These are phyloP conservation scores for Pseudopodoces humilis DNA, from an alignment of 2,113 vertebrate species.

Conservation along the genomic window DNA sequence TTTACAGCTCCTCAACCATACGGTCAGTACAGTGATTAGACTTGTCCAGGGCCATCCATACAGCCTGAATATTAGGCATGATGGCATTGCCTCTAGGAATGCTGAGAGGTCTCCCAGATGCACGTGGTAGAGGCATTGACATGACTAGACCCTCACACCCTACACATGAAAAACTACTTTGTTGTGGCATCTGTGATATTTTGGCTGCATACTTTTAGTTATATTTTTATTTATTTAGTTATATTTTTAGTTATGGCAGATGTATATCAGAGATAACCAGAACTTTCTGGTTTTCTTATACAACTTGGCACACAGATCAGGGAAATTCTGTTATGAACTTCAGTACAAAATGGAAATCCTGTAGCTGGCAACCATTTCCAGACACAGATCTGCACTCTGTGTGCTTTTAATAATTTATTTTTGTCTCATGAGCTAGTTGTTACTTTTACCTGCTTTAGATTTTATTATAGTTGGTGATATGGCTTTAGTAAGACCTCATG, in stretches of 20 bases:
- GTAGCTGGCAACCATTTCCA: conserved; percentile 52
- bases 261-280: neutral
- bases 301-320: neutral
- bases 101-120: neutral
- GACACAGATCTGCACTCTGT: conserved; percentile 18
- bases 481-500: conserved; percentile 31
- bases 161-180: neutral
- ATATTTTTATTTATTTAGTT: no score
- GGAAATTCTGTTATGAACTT: neutral
- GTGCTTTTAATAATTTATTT: conserved; percentile 29
- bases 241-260: neutral
- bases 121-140: neutral
- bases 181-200: neutral
- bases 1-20: neutral
- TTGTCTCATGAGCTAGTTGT: conserved; percentile 23
- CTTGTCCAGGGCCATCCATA: neutral
- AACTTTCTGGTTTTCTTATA: neutral
- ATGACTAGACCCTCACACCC: neutral
- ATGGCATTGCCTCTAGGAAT: neutral
- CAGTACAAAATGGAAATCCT: neutral
- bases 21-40: neutral
- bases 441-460: conserved; percentile 21
- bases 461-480: conserved; percentile 51
- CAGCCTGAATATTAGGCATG: neutral
- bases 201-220: neutral